Percentiles rank a stretch among this genome's conserved stretches.
Conservation (phyloP, 2,888 invertebrate genomes). For the Hirtodrosophila alboralis region DNA sequence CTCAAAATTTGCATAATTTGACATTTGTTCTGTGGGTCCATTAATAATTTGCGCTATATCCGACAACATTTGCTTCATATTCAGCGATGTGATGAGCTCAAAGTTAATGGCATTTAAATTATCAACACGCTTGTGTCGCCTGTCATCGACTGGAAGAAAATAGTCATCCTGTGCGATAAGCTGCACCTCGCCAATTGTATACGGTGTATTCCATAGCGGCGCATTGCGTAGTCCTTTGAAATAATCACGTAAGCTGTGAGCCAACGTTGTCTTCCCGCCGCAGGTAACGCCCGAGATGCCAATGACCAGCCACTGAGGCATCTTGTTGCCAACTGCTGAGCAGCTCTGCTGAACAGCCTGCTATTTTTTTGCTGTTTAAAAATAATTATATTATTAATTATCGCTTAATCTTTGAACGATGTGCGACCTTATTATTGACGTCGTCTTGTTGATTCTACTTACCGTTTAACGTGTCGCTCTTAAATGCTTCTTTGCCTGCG, state of each 20-base stretch:
- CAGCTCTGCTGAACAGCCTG: constrained; percentile 23
- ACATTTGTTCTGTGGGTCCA: constrained; percentile 64
- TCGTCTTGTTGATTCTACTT: too few species aligned
- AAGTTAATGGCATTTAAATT: constrained; percentile 90
- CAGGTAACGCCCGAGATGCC: constrained; percentile 93
- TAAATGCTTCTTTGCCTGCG: constrained; percentile 52
- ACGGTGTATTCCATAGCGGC: constrained; percentile 80
- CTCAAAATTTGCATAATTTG: constrained; percentile 69
- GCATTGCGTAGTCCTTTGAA: constrained; percentile 77
- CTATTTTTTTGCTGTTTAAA: constrained; percentile 12
- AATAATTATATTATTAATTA: too few species aligned
- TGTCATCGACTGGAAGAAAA: constrained; percentile 88
- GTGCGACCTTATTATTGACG: constrained; percentile 35
- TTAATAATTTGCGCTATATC: constrained; percentile 85
- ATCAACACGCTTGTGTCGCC: constrained; percentile 87
- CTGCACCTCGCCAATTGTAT: constrained; percentile 83
- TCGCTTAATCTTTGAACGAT: constrained; percentile 37
- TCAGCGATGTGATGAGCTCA: constrained; percentile 89
- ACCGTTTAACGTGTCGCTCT: not conserved
- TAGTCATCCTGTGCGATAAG: constrained; percentile 91
- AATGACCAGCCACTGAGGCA: constrained; percentile 86
- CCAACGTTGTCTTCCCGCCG: constrained; percentile 92
- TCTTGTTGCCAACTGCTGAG: constrained; percentile 74
- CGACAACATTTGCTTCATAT: constrained; percentile 89
- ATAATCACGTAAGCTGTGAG: constrained; percentile 85